Evolutionary conservation across 2,113 vertebrate genomes (phyloP).

Genomic region (Callionymus lyra): DNA sequence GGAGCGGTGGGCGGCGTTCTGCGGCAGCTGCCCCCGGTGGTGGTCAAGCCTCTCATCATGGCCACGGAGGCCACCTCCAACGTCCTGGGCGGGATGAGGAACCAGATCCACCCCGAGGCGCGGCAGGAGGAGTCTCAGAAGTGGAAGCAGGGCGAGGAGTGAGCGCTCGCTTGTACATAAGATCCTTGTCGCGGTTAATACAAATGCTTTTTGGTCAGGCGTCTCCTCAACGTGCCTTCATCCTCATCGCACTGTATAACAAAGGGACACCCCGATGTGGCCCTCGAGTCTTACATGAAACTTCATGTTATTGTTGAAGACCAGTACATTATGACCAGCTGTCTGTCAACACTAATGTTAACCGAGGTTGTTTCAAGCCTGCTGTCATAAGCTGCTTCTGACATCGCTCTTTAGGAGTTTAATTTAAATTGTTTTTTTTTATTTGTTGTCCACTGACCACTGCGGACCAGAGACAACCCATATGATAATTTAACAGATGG

Average conservation of each 20-base stretch:
- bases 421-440: conserved; percentile 4
- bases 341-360: conserved; percentile 35
- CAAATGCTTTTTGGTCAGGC: conserved; percentile 22
- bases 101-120: conserved; percentile 93
- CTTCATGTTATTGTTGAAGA: conserved; percentile 12
- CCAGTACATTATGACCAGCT: conserved; percentile 12
- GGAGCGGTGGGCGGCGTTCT: conserved; percentile 94
- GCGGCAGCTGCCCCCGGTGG: conserved; percentile 88
- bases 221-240: conserved; percentile 64
- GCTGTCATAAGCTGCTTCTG: conserved; percentile 27
- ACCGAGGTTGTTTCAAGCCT: conserved; percentile 19
- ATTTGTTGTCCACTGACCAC: background rate
- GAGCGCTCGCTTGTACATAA: conserved; percentile 34
- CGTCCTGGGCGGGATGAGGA: conserved; percentile 93
- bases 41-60: conserved; percentile 92
- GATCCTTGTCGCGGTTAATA: conserved; percentile 28
- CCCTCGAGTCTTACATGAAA: conserved; percentile 1
- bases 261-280: conserved; percentile 32
- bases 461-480: too few species aligned
- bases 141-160: conserved; percentile 86
- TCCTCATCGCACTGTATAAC: conserved; percentile 33
- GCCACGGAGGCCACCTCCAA: conserved; percentile 96
- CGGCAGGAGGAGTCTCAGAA: conserved; percentile 97
- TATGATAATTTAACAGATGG: too few species aligned
- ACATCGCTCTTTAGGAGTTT: conserved; percentile 23